Conservation (phyloP, 1,140 invertebrate genomes). For the Sycophaga agraensis region DNA sequence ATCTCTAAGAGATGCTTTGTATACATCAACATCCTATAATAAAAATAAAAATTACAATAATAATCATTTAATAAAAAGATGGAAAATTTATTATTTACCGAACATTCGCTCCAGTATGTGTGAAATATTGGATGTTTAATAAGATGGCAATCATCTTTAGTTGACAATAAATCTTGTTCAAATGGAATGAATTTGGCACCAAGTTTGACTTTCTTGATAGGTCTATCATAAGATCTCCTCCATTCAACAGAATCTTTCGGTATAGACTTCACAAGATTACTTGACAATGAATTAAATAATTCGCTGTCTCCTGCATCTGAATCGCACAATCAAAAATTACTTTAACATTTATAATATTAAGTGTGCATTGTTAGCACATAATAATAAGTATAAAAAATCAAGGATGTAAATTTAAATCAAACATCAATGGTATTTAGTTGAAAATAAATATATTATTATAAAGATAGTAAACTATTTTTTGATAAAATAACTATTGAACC, state of each 20-base stretch:
- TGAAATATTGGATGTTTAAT: conserved; percentile 88
- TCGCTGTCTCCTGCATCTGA: conserved; percentile 86
- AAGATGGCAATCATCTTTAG: conserved; percentile 74
- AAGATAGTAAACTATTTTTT: too few species aligned
- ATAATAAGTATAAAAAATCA: background rate
- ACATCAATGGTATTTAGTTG: background rate
- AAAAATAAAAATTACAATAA: conserved; percentile 23
- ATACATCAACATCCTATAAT: conserved; percentile 85
- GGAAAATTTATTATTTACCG: conserved; percentile 62
- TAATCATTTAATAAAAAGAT: background rate
- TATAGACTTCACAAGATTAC: conserved; percentile 74
- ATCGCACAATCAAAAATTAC: conserved; percentile 3
- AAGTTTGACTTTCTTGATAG: conserved; percentile 80
- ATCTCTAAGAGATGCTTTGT: conserved; percentile 82
- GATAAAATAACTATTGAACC: too few species aligned
- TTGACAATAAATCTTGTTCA: conserved; percentile 67
- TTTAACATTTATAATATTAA: background rate
- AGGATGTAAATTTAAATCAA: conserved; percentile 17
- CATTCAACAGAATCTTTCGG: conserved; percentile 86
- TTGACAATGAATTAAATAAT: conserved; percentile 81
- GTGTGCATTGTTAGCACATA: background rate
- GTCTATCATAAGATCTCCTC: conserved; percentile 80
- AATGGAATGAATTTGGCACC: conserved; percentile 85
- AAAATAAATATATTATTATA: background rate
- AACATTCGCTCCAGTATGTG: conserved; percentile 93